Percentiles rank a stretch among this genome's conserved stretches.
These are phyloP conservation scores for Crepidodera aurea DNA, from an alignment of 2,888 invertebrate species.

Conservation along the genomic window DNA sequence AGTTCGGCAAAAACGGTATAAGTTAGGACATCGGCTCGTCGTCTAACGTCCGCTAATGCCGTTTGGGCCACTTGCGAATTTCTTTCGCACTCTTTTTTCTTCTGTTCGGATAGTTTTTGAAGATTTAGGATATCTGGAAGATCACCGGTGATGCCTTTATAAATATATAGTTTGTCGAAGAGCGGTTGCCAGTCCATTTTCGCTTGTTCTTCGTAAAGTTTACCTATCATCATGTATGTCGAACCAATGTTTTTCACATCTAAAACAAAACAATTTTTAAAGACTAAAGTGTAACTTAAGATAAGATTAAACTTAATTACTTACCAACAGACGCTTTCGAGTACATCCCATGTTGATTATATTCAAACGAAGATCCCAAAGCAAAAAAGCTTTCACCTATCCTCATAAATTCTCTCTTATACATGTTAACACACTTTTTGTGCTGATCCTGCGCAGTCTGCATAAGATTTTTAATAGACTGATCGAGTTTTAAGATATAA, in stretches of 20 bases:
- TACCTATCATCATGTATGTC: constrained; percentile 88
- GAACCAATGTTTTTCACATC: constrained; percentile 80
- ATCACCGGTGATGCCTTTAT: constrained; percentile 89
- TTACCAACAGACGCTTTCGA: constrained; percentile 76
- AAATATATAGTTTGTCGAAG: constrained; percentile 90
- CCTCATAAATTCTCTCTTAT: constrained; percentile 90
- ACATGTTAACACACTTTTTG: constrained; percentile 85
- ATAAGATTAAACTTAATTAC: constrained; percentile 19
- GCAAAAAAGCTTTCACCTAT: constrained; percentile 87
- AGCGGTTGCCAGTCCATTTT: constrained; percentile 91
- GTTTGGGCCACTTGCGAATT: constrained; percentile 81
- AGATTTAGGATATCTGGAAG: constrained; percentile 91
- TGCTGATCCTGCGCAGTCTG: constrained; percentile 84
- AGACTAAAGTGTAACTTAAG: background rate
- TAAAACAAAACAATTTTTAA: constrained; percentile 36
- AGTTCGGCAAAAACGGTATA: constrained; percentile 95
- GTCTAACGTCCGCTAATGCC: constrained; percentile 81
- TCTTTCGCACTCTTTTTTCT: constrained; percentile 88
- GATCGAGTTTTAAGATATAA: constrained; percentile 87
- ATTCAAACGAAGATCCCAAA: constrained; percentile 83
- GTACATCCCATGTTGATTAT: constrained; percentile 74
- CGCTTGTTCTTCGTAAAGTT: constrained; percentile 89
- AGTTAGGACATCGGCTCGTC: constrained; percentile 89
- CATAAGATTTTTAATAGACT: constrained; percentile 83
- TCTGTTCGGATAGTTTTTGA: constrained; percentile 89